Conservation (phyloP, 2,888 invertebrate species). For the Ormyrus labotus region DNA sequence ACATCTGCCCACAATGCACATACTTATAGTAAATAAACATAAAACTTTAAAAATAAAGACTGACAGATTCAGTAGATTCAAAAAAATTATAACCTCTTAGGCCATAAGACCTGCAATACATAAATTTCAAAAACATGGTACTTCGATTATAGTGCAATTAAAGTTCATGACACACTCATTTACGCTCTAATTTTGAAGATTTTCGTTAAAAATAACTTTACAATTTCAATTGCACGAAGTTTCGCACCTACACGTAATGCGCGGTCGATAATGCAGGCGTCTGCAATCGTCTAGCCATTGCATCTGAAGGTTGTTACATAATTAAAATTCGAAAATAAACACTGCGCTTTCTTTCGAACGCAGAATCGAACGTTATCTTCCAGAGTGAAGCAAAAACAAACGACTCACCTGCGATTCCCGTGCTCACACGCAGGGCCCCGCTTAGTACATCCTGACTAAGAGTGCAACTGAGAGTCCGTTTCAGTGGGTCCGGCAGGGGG, state of each 20-base stretch:
- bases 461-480: slow-evolving; percentile 78
- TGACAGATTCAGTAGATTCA: no score
- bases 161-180: neutral
- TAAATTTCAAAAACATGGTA: no score
- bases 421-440: slow-evolving; percentile 79
- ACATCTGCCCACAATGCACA: no score
- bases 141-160: no score
- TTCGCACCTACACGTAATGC: slow-evolving; percentile 18
- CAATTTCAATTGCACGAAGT: slow-evolving; percentile 41
- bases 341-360: slow-evolving; percentile 18
- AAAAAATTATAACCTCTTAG: slow-evolving; percentile 24
- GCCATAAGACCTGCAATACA: neutral
- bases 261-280: slow-evolving; percentile 47
- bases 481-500: slow-evolving; percentile 72
- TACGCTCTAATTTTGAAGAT: slow-evolving; percentile 55
- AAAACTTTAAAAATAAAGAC: no score
- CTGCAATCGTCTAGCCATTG: neutral
- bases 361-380: neutral
- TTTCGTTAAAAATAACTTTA: slow-evolving; percentile 59
- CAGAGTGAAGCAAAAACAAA: neutral
- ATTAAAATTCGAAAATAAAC: slow-evolving; percentile 50
- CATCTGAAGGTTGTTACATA: slow-evolving; percentile 52
- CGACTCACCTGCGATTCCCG: slow-evolving; percentile 79
- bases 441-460: slow-evolving; percentile 80
- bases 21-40: no score